Base-by-base conservation (phyloP, 2,888 invertebrate species). In the Chalcis sispes region DNA sequence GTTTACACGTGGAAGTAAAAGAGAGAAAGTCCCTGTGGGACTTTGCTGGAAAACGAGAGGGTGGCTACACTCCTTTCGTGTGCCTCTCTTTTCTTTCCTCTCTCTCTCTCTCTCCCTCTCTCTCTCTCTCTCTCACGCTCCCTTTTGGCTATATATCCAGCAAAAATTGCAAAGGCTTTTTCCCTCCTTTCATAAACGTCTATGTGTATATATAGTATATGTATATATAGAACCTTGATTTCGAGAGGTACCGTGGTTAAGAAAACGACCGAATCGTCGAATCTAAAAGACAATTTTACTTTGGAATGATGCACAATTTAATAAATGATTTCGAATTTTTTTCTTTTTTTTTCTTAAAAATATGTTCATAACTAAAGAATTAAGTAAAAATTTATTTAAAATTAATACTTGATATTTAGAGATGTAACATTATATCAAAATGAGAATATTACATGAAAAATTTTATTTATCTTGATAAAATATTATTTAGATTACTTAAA, bases 31-130 rank as follows among this genome's bases (percentile, higher is more conserved):
- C 81, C 84, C 82, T 79, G 62, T 29, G 15, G 83, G 81, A 84
- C 80, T 81, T 77, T 77, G 71, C 46, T 74, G 78, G 79, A 81
- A 72, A 85, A 81, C 81, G 75, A 75, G 80, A 79, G 82, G 82
- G 80, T 77, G 77, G 77, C 54, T 59, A 66, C 75, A 59, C 59
- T 8, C 42, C 13, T n/a, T n/a, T n/a, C n/a, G n/a, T n/a, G n/a
- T n/a, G n/a, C n/a, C n/a, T n/a, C n/a, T n/a, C n/a, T n/a, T n/a
- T n/a, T n/a, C n/a, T n/a, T n/a, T n/a, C n/a, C n/a, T n/a, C n/a
- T n/a, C n/a, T n/a, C n/a, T n/a, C n/a, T n/a, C n/a, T n/a, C n/a
- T n/a, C n/a, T n/a, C n/a, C n/a, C n/a, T n/a, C n/a, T n/a, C n/a
- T n/a, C n/a, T n/a, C n/a, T n/a, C n/a, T n/a, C n/a, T n/a, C n/a